Evolutionary conservation across 35 echinoderm and acorn worm genomes (phyloP), one percentile per base, ranked within the genome.

Genomic region (Lytechinus pictus): DNA sequence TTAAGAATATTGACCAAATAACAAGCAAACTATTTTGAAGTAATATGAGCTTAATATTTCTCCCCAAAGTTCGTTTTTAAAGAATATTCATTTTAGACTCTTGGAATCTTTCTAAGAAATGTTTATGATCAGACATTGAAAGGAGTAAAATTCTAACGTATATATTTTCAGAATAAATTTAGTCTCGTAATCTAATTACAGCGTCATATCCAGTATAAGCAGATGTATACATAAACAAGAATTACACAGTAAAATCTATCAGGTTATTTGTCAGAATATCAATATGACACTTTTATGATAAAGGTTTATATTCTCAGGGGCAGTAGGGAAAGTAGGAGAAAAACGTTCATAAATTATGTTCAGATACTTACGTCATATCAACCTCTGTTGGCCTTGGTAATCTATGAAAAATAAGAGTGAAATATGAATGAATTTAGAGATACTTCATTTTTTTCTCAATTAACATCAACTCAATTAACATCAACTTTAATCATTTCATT

Each of bases 361-460:
- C 1, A 27, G 4, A 92, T 72, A 99, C 98, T 99, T 97, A 99
- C 98, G 96, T 97, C 98, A 99, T 99, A 86, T 99, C 98, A 56
- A 96, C 92, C 87, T 97, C 94, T 14, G 96, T 95, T 51, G 98
- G 98, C 89, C 97, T 97, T 86, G 98, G 98, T 89, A 97, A 86
- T 86, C 97, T 98, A 90, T n/a, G 96, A 96, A 33, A 10, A 61
- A 60, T 52, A 51, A 86, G 10, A 90, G 52, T 14, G 11, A 90
- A 5, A 52, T 52, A 29, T 29, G 27, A 90, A 29, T 90, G 44
- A 9, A 90, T 90, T 44, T 52, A 44, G 9, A 24, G 66, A 79
- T 5, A 24, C 1, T 16, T 16, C 66, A 79, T 21, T 57, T 4
- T 71, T 19, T 24, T 24, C 6, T 79, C 66, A n/a, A 79, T n/a